Conservation (phyloP, 2,113 vertebrate species). For the Protobothrops mucrosquamatus region DNA sequence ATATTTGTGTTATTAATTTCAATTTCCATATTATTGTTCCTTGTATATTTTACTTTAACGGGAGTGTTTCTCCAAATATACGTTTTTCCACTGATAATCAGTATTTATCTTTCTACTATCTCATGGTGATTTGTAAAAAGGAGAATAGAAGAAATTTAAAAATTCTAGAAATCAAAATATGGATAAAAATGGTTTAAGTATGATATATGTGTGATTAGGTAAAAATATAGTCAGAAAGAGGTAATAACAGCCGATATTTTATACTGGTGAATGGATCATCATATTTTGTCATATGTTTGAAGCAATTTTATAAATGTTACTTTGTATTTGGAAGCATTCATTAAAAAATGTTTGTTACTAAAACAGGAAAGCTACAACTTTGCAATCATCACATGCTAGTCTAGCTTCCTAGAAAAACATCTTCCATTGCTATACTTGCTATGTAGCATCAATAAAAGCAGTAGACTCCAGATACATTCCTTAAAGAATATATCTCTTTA, state of each 20-base stretch:
- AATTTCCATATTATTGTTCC: not conserved
- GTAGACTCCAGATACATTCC: no score
- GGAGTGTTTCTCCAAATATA: not conserved
- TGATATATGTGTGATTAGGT: not conserved
- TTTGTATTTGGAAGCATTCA: not conserved
- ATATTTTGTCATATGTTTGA: not conserved
- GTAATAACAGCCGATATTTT: not conserved
- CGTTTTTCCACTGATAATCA: not conserved
- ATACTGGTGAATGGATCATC: not conserved
- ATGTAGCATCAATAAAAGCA: no score
- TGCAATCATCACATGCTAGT: no score
- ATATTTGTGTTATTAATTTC: not conserved
- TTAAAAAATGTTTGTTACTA: no score
- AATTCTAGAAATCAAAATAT: not conserved
- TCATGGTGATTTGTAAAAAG: not conserved
- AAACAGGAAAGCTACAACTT: no score
- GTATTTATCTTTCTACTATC: not conserved
- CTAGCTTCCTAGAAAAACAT: no score
- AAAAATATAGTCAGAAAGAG: not conserved
- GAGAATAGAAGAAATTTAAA: not conserved
- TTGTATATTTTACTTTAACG: not conserved
- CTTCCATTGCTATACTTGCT: no score
- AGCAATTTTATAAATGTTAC: not conserved
- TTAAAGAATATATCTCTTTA: no score
- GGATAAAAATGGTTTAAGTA: not conserved